Base-by-base conservation (phyloP, 2,113 vertebrate species). In the Puma concolor region DNA sequence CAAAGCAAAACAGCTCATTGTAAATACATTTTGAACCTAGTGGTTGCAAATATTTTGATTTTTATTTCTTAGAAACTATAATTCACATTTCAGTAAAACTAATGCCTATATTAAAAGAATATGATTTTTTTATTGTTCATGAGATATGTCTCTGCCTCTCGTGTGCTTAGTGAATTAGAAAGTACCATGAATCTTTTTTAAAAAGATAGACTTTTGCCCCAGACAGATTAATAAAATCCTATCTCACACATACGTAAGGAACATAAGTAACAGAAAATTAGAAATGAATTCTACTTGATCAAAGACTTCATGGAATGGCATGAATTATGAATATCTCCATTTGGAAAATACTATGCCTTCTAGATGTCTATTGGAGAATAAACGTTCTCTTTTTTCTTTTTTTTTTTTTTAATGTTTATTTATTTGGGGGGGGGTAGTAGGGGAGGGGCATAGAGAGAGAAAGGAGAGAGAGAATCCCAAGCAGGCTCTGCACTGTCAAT, bases 41-140 rank as follows among this genome's bases (percentile, higher is more conserved):
- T 63, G 83, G 21, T 91, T 92, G 14, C 3, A 90, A 14, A 29
- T 48, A 74, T 83, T 94, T 95, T 88, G 33, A 52, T 69, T 79
- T 66, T 85, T 76, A 7, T 36, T 92, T 93, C 67, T 96, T 87
- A 38, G 41, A 66, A 9, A 96, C 79, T 90, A 96, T 60, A 83
- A 96, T 83, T 87, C 36, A 83, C 6, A 88, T 91, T 95, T 94
- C 36, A 94, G 38, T 83, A 8, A 95, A 95, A 89, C 60, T 92
- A 86, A 60, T 1, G 7, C 16, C 67, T 41, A 29, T 60, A 95
- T 77, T 38, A 95, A 50, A 79, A 92, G 12, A 87, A 13, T 13
- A 25, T 25, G 38, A 25, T 33, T 66, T 92, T 90, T 87, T 82
- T 86, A 29, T 88, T 93, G 12, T 77, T 63, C 21, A 67, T 60